phyloP scores from a whole-genome alignment of 1,140 invertebrate species.

The Calliopsis andreniformis region DNA sequence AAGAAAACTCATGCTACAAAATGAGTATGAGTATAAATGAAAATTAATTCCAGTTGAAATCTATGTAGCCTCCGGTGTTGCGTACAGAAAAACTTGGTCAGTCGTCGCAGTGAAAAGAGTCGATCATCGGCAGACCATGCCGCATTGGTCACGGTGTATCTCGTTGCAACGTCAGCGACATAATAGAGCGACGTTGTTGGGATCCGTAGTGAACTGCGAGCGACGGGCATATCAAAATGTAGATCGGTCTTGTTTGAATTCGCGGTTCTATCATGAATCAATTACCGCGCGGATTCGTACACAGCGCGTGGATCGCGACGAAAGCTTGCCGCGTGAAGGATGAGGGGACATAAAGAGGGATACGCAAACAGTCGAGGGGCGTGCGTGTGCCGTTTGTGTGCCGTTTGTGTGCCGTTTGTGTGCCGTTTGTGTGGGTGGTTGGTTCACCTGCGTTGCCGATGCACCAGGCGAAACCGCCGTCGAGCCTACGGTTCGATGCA shows the following conservation, averaged over 20 bases:
- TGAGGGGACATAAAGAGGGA: constrained; percentile 55
- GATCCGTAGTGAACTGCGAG: constrained; percentile 56
- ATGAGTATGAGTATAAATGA: too few species aligned
- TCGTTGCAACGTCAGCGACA: constrained; percentile 57
- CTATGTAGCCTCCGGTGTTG: too few species aligned
- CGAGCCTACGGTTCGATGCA: neutral
- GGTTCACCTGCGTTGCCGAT: constrained; percentile 27
- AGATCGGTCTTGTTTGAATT: constrained; percentile 73
- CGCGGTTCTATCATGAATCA: constrained; percentile 78
- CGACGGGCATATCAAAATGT: constrained; percentile 70
- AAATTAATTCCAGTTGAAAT: too few species aligned
- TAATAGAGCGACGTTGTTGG: constrained; percentile 62
- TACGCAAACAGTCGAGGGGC: constrained; percentile 27
- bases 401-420: too few species aligned
- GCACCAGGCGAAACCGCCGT: constrained; percentile 31
- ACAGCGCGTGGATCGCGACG: constrained; percentile 66
- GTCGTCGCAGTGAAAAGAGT: constrained; percentile 49
- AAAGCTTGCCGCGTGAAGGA: constrained; percentile 66
- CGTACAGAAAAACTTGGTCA: neutral
- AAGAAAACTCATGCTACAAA: too few species aligned
- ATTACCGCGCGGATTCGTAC: constrained; percentile 75
- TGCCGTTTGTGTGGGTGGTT: neutral
- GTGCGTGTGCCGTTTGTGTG: neutral
- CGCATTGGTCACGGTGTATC: constrained; percentile 58
- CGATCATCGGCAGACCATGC: constrained; percentile 54